These are phyloP conservation scores for Oligia strigilis DNA, from an alignment of 2,888 invertebrate species.

Conservation along the genomic window DNA sequence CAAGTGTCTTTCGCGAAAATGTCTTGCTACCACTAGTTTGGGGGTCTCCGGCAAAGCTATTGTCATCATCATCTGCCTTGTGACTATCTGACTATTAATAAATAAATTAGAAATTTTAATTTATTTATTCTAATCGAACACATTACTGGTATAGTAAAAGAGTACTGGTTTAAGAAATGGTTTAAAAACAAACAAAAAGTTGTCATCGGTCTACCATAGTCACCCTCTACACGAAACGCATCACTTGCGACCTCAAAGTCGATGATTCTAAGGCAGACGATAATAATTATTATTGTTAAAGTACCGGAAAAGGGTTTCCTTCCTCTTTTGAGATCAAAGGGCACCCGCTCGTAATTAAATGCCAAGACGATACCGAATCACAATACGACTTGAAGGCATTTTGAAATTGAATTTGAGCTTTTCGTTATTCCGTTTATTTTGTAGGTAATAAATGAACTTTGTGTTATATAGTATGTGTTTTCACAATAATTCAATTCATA, in stretches of 20 bases:
- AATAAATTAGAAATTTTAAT: not conserved
- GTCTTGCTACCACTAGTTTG: not conserved
- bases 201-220: not conserved
- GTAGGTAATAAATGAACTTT: not conserved
- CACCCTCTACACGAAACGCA: constrained; percentile 6
- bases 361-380: constrained; percentile 50
- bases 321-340: constrained; percentile 57
- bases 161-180: not conserved
- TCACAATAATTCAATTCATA: not conserved
- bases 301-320: constrained; percentile 61
- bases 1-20: too few species aligned
- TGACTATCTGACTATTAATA: not conserved
- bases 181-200: not conserved
- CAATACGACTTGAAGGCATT: constrained; percentile 48
- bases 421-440: constrained; percentile 27
- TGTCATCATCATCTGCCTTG: not conserved
- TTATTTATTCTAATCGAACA: not conserved
- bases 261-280: constrained; percentile 41
- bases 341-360: constrained; percentile 60
- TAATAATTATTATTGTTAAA: constrained; percentile 62
- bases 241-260: constrained; percentile 30
- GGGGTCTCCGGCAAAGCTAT: not conserved
- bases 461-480: not conserved
- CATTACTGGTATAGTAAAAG: too few species aligned
- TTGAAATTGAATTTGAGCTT: constrained; percentile 38